These are phyloP conservation scores for Engraulis encrasicolus DNA, from an alignment of 2,113 vertebrate genomes.

Conservation along the genomic window DNA sequence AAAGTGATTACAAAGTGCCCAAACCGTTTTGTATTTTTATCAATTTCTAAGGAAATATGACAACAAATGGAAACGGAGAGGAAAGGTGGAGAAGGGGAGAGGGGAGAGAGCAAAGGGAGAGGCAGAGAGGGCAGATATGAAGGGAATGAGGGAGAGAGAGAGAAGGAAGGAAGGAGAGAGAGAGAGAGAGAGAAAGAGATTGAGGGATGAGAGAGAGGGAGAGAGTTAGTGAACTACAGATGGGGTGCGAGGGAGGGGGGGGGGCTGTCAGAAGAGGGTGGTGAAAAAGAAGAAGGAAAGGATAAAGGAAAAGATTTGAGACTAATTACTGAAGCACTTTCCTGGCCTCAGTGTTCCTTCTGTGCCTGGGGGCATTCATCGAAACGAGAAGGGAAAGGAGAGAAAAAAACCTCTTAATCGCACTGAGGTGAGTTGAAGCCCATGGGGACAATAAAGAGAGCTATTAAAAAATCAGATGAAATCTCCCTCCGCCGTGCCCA, in stretches of 20 bases:
- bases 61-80: background rate
- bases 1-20: background rate
- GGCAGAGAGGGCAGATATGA: background rate
- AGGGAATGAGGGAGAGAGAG: background rate
- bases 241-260: too few relatives aligned
- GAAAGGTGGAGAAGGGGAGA: too few relatives aligned
- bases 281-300: background rate
- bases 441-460: conserved; percentile 1
- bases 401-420: background rate
- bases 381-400: background rate
- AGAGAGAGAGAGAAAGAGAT: background rate
- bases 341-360: background rate
- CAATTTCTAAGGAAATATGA: background rate
- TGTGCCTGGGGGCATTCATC: background rate
- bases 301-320: conserved; percentile 15
- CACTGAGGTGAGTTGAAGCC: background rate
- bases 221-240: too few relatives aligned
- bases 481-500: background rate
- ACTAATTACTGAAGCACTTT: conserved; percentile 1
- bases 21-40: background rate
- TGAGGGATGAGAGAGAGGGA: too few relatives aligned
- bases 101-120: conserved; percentile 2
- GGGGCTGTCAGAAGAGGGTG: too few relatives aligned
- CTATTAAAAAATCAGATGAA: conserved; percentile 2
- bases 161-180: background rate